Evolutionary conservation across 2,888 invertebrate species (phyloP).

Genomic region (Acanthosepion lycidas): DNA sequence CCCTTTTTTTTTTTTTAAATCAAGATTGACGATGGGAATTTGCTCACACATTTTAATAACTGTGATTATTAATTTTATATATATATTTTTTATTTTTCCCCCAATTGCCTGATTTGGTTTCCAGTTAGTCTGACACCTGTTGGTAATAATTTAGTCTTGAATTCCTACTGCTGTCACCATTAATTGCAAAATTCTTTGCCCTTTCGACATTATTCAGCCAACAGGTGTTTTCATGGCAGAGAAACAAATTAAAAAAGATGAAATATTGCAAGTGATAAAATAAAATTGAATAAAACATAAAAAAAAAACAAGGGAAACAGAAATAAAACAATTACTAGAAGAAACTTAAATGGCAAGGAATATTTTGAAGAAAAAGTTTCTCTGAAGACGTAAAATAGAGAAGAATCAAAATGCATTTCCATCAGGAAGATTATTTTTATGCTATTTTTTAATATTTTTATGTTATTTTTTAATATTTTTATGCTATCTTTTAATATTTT

Average conservation of each 20-base stretch:
- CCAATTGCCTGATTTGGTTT: neutral
- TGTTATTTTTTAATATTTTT: too few species aligned
- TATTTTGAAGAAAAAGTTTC: neutral
- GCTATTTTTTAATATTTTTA: too few species aligned
- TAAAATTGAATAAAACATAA: neutral
- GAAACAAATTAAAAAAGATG: neutral
- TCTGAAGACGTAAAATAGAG: too few species aligned
- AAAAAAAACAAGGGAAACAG: neutral
- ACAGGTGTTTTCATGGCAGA: neutral
- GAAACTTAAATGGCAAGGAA: neutral
- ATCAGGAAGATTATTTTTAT: too few species aligned
- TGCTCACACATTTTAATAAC: neutral
- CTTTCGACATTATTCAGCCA: neutral
- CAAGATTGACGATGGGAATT: neutral
- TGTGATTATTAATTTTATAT: neutral
- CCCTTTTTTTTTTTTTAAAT: neutral
- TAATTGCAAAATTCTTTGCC: neutral
- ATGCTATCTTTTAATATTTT: too few species aligned
- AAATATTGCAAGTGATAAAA: neutral
- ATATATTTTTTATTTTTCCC: neutral
- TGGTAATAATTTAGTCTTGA: neutral
- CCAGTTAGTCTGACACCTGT: constrained; percentile 4
- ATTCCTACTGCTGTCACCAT: neutral
- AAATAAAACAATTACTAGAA: neutral
- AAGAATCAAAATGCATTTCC: too few species aligned